Evolutionary conservation across 2,888 invertebrate species (phyloP).

Genomic region (Erebia ligea): DNA sequence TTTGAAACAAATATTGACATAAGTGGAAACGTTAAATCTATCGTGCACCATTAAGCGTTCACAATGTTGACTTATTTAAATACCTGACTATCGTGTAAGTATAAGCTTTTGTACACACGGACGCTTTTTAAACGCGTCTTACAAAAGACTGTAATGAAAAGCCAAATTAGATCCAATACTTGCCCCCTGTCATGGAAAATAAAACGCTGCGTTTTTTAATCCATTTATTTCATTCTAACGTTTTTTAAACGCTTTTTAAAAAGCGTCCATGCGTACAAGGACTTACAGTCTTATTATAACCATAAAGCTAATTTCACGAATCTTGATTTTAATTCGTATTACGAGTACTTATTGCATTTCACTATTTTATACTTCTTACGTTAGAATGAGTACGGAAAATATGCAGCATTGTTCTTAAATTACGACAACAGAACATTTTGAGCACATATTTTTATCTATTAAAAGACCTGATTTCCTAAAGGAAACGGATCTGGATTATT

Average conservation of each 20-base stretch:
- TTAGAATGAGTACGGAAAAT: slow-evolving; percentile 26
- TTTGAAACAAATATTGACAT: slow-evolving; percentile 11
- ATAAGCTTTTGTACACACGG: neutral
- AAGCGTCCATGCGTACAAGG: neutral
- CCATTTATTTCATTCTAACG: neutral
- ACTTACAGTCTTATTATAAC: slow-evolving; percentile 33
- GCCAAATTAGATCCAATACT: no score
- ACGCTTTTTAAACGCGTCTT: neutral
- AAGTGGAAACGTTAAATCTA: slow-evolving; percentile 9
- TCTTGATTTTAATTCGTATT: slow-evolving; percentile 54
- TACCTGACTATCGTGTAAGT: slow-evolving; percentile 2
- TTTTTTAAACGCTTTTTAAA: neutral
- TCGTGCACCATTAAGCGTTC: slow-evolving; percentile 15
- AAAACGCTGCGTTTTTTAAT: no score
- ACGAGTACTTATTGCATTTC: slow-evolving; percentile 44
- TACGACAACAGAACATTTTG: slow-evolving; percentile 27
- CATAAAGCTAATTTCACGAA: slow-evolving; percentile 47
- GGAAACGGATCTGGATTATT: no score
- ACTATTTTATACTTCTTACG: slow-evolving; percentile 25
- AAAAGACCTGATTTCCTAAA: neutral
- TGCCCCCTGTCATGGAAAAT: no score
- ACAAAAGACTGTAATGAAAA: neutral
- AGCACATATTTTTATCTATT: slow-evolving; percentile 28
- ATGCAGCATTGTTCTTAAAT: slow-evolving; percentile 10
- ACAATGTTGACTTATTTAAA: slow-evolving; percentile 3